A percentile compares a stretch with the other conserved stretches of the same genome.
Conservation (phyloP, 2,113 vertebrate genomes). For the Fregata magnificens region DNA sequence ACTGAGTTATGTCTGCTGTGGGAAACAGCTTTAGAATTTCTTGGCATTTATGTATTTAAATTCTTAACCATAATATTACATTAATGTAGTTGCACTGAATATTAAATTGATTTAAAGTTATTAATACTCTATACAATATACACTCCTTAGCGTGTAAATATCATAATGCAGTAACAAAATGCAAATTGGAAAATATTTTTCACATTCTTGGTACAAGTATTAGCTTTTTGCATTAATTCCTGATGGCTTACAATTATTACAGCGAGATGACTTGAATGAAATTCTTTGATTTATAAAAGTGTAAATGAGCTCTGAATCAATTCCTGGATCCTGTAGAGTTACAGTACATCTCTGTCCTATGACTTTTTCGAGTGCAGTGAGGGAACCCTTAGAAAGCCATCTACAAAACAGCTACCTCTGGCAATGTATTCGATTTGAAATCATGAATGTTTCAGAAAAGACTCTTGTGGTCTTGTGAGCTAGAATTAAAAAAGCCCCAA, state of each 20-base stretch:
- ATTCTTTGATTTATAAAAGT: background rate
- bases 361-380: background rate
- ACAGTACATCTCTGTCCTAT: background rate
- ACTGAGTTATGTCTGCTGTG: background rate
- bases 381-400: background rate
- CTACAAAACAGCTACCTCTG: background rate
- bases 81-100: background rate
- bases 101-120: conserved; percentile 36
- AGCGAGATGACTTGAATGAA: background rate
- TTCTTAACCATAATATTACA: background rate
- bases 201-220: background rate
- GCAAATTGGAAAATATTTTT: conserved; percentile 13
- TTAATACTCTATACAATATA: background rate
- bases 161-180: background rate
- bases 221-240: conserved; percentile 1
- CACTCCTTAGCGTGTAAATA: background rate
- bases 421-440: background rate
- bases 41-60: background rate
- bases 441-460: background rate
- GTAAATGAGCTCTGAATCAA: background rate
- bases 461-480: background rate
- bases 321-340: background rate
- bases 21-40: conserved; percentile 3
- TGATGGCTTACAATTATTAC: background rate
- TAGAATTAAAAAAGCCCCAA: background rate